These are phyloP conservation scores for Paralichthys olivaceus DNA, from an alignment of 2,113 vertebrate genomes.

Conservation along the genomic window DNA sequence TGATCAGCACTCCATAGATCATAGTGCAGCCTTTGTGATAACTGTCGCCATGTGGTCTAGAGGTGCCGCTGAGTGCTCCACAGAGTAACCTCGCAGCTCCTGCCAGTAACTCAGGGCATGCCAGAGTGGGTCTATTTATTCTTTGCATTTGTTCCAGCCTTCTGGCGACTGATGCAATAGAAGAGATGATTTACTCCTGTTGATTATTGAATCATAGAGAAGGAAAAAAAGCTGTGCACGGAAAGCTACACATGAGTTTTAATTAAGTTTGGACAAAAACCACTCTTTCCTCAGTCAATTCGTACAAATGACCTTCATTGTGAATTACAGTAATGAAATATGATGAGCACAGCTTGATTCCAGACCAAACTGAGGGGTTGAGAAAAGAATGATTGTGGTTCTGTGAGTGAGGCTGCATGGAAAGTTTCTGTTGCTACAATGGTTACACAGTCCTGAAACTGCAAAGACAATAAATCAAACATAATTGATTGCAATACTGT, in stretches of 20 bases:
- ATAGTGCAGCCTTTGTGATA: constrained; percentile 46
- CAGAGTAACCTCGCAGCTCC: constrained; percentile 62
- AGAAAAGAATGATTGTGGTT: constrained; percentile 38
- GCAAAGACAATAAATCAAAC: constrained; percentile 76
- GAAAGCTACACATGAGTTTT: constrained; percentile 68
- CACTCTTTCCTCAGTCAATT: constrained; percentile 71
- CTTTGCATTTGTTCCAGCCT: constrained; percentile 77
- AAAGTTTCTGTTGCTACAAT: constrained; percentile 58
- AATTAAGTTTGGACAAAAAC: constrained; percentile 76
- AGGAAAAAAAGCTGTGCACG: constrained; percentile 31
- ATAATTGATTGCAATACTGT: constrained; percentile 75
- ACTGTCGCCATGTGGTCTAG: constrained; percentile 51
- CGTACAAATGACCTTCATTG: constrained; percentile 76
- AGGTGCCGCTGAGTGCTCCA: constrained; percentile 55
- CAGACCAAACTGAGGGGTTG: not conserved
- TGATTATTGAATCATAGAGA: constrained; percentile 75
- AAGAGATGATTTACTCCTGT: constrained; percentile 77
- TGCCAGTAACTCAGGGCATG: constrained; percentile 68
- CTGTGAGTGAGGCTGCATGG: constrained; percentile 33
- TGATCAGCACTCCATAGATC: constrained; percentile 57
- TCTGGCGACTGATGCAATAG: constrained; percentile 70
- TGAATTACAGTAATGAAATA: constrained; percentile 75
- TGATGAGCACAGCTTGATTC: constrained; percentile 64
- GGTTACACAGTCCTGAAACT: constrained; percentile 38
- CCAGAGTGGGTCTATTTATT: constrained; percentile 73